Conservation (phyloP, 2,797 vertebrate species). For the Chelon labrosus region DNA sequence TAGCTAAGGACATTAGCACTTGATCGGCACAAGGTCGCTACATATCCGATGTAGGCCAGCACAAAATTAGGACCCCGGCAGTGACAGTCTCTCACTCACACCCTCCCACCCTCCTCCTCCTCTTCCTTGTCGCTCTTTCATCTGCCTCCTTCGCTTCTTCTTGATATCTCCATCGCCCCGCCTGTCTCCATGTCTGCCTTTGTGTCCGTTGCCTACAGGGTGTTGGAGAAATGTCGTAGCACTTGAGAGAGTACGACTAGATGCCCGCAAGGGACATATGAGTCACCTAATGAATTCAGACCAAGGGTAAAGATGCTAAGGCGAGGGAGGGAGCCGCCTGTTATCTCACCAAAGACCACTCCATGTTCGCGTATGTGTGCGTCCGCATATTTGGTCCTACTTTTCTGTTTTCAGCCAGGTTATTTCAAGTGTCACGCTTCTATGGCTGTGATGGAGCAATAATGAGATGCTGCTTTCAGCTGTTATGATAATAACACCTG, state of each 20-base stretch:
- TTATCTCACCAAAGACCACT: constrained; percentile 33
- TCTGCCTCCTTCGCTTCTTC: constrained; percentile 38
- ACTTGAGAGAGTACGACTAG: constrained; percentile 37
- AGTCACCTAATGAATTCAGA: constrained; percentile 53
- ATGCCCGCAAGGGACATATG: constrained; percentile 37
- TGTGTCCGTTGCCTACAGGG: constrained; percentile 38
- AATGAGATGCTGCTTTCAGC: not conserved
- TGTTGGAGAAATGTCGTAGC: constrained; percentile 43
- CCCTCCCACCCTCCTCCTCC: not conserved
- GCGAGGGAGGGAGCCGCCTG: constrained; percentile 10
- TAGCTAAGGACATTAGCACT: constrained; percentile 50
- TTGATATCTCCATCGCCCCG: constrained; percentile 50
- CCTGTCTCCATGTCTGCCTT: constrained; percentile 23
- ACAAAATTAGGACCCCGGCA: constrained; percentile 42
- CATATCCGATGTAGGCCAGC: constrained; percentile 36
- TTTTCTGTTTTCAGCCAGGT: constrained; percentile 11
- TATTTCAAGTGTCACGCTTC: not conserved
- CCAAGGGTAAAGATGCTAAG: constrained; percentile 51
- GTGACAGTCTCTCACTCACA: constrained; percentile 28
- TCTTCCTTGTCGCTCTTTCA: constrained; percentile 34
- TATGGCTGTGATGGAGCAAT: not conserved
- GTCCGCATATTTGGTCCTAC: not conserved
- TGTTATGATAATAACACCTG: not conserved
- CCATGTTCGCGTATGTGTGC: constrained; percentile 25
- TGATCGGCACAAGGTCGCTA: constrained; percentile 55